These are phyloP conservation scores for Tetragnatha versicolor DNA, from an alignment of 1,140 invertebrate species.

Conservation along the genomic window DNA sequence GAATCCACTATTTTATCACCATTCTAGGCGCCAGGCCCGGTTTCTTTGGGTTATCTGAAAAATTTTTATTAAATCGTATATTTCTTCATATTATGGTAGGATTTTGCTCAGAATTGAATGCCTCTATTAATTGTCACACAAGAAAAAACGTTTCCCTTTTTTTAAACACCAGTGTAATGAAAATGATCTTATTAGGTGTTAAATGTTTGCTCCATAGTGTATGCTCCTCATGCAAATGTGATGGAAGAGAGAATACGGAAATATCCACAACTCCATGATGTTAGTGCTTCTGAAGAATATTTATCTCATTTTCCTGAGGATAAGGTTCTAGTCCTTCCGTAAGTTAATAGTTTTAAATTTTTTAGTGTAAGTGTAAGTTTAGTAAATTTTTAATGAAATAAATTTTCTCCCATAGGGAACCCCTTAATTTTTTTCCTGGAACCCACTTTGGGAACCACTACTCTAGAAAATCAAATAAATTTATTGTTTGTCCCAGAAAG, in stretches of 20 bases:
- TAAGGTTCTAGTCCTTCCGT: constrained; percentile 74
- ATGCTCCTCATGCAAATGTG: constrained; percentile 71
- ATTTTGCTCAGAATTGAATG: too few species aligned
- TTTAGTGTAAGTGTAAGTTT: neutral
- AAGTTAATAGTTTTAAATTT: constrained; percentile 61
- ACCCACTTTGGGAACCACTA: neutral
- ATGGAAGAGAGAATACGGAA: constrained; percentile 70
- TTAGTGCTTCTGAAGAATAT: constrained; percentile 68
- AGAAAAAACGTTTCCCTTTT: too few species aligned
- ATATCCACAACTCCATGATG: constrained; percentile 80
- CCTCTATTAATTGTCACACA: too few species aligned
- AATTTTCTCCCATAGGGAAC: neutral
- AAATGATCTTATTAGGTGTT: too few species aligned
- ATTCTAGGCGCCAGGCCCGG: too few species aligned
- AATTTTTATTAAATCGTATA: too few species aligned
- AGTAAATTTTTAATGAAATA: neutral
- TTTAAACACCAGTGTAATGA: too few species aligned
- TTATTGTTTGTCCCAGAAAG: neutral
- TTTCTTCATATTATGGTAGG: too few species aligned
- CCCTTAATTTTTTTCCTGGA: neutral
- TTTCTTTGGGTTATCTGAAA: too few species aligned
- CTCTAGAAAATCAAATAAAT: neutral
- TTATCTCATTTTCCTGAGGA: constrained; percentile 64
- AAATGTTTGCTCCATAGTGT: constrained; percentile 70
- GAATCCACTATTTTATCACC: too few species aligned